Conservation (phyloP, 2,888 invertebrate species). For the Linnaemya tessellans region DNA sequence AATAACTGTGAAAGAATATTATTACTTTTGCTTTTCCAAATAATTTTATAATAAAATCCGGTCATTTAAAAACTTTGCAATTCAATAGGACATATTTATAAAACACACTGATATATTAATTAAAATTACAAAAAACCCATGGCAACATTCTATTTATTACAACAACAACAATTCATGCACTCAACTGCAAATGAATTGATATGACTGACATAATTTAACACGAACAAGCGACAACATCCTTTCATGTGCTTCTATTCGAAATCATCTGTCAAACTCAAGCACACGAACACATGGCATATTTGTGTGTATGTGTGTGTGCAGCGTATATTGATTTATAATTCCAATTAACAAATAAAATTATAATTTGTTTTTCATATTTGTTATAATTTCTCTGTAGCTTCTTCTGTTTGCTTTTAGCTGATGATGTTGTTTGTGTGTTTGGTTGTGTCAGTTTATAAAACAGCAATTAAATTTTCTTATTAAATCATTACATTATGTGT, state of each 20-base stretch:
- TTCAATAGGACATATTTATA: not conserved
- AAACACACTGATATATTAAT: constrained; percentile 28
- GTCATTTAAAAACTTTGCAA: constrained; percentile 1
- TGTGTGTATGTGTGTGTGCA: not conserved
- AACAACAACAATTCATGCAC: constrained; percentile 3
- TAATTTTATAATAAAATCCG: constrained; percentile 9
- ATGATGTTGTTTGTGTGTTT: constrained; percentile 30
- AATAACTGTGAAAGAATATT: too few species aligned
- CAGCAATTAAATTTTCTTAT: constrained; percentile 72
- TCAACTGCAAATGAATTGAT: constrained; percentile 33
- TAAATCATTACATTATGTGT: constrained; percentile 70
- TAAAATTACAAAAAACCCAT: constrained; percentile 14
- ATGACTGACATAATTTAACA: constrained; percentile 58
- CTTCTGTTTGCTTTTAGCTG: constrained; percentile 17
- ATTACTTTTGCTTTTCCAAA: not conserved
- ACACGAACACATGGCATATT: not conserved
- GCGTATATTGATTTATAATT: constrained; percentile 64
- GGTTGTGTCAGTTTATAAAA: constrained; percentile 62
- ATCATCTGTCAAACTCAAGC: constrained; percentile 29
- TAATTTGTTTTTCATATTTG: constrained; percentile 69
- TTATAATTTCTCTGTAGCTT: constrained; percentile 44
- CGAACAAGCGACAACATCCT: constrained; percentile 31
- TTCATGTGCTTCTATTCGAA: constrained; percentile 21
- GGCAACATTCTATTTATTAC: not conserved
- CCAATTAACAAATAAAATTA: constrained; percentile 72